These are phyloP conservation scores for Rhabdornis inornatus DNA, from an alignment of 2,113 vertebrate species.

Conservation along the genomic window DNA sequence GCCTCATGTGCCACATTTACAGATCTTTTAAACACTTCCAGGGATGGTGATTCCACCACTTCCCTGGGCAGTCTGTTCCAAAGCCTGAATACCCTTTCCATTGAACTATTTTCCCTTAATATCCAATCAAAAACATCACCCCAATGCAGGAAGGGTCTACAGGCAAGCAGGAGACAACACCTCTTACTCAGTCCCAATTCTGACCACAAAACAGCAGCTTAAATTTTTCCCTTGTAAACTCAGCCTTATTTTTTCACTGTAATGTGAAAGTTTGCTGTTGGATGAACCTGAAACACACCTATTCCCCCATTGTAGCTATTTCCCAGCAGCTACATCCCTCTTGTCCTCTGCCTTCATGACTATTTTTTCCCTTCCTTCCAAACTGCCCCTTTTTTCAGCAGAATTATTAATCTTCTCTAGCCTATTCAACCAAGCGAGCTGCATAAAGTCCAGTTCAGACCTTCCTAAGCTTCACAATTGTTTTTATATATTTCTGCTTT, in stretches of 20 bases:
- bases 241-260: background rate
- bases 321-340: background rate
- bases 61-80: background rate
- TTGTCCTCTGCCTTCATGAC: background rate
- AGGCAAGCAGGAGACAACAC: background rate
- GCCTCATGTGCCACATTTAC: background rate
- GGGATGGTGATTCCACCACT: background rate
- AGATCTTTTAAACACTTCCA: background rate
- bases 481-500: background rate
- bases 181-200: background rate
- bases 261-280: background rate
- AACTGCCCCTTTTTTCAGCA: background rate
- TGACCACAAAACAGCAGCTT: background rate
- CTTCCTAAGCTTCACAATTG: background rate
- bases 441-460: background rate
- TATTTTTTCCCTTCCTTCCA: background rate
- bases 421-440: background rate
- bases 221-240: background rate
- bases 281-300: background rate
- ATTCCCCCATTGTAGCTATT: background rate
- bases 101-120: background rate
- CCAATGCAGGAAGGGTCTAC: background rate
- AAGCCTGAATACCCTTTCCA: background rate
- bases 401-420: background rate
- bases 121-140: background rate